A percentile compares a stretch with the other conserved stretches of the same genome.
These are phyloP conservation scores for Ellobius talpinus DNA, from an alignment of 2,113 vertebrate species.

Conservation along the genomic window DNA sequence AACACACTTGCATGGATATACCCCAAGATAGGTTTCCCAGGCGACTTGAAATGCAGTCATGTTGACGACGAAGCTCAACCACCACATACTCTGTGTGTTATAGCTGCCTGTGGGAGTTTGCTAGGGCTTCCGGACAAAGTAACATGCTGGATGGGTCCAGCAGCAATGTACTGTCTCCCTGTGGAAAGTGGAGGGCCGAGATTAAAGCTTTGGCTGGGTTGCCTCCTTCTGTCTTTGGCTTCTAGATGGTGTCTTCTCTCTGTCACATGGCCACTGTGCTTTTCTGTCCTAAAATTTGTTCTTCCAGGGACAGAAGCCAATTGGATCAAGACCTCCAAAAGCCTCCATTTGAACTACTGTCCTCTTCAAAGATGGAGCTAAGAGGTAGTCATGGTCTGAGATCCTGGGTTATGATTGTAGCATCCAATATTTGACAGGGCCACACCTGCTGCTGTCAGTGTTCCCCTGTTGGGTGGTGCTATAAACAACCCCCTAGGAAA, in stretches of 20 bases:
- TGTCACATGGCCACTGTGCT: neutral
- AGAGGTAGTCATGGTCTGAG: neutral
- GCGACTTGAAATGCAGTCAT: neutral
- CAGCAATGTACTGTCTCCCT: neutral
- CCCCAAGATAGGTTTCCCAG: neutral
- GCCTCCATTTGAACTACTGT: neutral
- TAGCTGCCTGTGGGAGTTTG: neutral
- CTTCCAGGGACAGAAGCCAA: neutral
- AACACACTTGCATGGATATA: neutral
- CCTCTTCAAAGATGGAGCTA: neutral
- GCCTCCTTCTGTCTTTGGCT: neutral
- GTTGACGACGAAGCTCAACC: neutral
- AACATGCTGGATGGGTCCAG: neutral
- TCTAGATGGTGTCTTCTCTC: rapidly evolving
- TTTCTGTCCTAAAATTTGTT: neutral
- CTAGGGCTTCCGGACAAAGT: neutral
- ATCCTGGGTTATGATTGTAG: neutral
- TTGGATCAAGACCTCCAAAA: neutral
- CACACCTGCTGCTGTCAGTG: neutral
- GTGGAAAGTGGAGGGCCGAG: neutral
- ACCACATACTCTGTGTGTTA: neutral
- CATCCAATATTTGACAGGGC: neutral
- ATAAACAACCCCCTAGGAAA: neutral
- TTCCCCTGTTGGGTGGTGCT: neutral
- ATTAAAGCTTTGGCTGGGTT: neutral